Evolutionary conservation across 1,140 invertebrate species (phyloP), one percentile per base, ranked within the genome.

Genomic region (Orussus abietinus): DNA sequence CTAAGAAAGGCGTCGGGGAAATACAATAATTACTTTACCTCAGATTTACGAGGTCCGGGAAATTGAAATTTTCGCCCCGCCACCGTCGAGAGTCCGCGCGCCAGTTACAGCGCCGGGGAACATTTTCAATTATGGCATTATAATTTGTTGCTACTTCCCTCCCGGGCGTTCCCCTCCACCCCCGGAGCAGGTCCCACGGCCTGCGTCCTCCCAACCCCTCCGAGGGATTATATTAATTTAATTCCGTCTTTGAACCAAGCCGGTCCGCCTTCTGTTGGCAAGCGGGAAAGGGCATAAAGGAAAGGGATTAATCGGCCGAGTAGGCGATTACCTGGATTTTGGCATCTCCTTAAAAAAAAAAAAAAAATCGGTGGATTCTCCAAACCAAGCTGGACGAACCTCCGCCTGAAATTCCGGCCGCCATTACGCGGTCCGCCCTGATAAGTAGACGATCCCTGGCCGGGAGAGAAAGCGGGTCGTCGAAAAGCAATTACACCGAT

Each of bases 11-110:
- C 65, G 53, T 53, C 53, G 58, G 58, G 50, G 62, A 59, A 68
- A 69, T 71, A 72, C 66, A 69, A 69, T 72, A 72, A 69, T 72
- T 69, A 72, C 66, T 70, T 66, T 57, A 64, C 56, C 57, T 65
- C 62, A 66, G 66, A 71, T 71, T 71, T 71, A 69, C 63, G 68
- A 67, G 64, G 54, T 57, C 56, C 55, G 53, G 64, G 59, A 67
- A 68, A 69, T 71, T 71, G 66, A 69, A 71, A 71, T 71, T 71
- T 71, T 61, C 57, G 60, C 61, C 56, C 54, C 56, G 58, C 48
- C 47, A 36, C 45, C 46, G 38, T 49, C 37, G 26, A 42, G 9
- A 11, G 28, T 13, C 14, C 9, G 32, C 5, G 32, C 5, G 32
- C 5, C 14, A 9, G 14, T 31, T 12, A 11, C n/a, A 11, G n/a